Conservation (phyloP, 2,113 vertebrate species). For the Chiloscyllium plagiosum region DNA sequence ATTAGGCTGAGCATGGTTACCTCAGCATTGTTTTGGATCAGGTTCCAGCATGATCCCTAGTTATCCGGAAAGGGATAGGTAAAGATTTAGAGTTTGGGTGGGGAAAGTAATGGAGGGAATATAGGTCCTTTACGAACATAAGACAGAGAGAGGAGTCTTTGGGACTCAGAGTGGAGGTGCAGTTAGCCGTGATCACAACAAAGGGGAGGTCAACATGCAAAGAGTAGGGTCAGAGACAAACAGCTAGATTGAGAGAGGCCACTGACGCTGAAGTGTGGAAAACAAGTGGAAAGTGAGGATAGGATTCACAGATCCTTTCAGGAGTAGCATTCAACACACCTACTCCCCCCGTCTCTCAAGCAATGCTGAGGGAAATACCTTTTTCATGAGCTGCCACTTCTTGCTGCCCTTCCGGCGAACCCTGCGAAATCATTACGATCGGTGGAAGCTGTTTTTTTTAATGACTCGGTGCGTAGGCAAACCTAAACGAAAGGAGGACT, state of each 20-base stretch:
- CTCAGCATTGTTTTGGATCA: neutral
- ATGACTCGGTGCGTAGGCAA: too few species aligned
- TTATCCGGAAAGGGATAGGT: neutral
- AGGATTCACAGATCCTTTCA: neutral
- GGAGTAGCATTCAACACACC: neutral
- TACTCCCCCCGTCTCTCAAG: neutral
- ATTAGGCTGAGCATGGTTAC: neutral
- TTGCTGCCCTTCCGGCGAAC: neutral
- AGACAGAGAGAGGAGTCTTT: too few species aligned
- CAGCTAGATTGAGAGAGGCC: neutral
- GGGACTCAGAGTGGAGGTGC: too few species aligned
- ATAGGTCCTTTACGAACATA: too few species aligned
- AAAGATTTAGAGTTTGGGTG: neutral
- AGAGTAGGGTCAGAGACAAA: neutral
- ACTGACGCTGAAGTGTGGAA: neutral
- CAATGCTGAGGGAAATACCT: neutral
- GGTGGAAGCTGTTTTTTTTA: neutral
- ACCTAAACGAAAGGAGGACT: too few species aligned
- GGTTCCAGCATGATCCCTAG: neutral
- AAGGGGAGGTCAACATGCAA: too few species aligned
- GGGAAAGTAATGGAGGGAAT: too few species aligned
- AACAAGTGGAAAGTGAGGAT: neutral
- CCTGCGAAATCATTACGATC: too few species aligned
- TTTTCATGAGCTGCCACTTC: neutral
- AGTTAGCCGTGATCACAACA: too few species aligned